Percentiles rank a stretch among this genome's conserved stretches.
Conservation (phyloP, 2,888 invertebrate genomes). For the Arctia plantaginis region DNA sequence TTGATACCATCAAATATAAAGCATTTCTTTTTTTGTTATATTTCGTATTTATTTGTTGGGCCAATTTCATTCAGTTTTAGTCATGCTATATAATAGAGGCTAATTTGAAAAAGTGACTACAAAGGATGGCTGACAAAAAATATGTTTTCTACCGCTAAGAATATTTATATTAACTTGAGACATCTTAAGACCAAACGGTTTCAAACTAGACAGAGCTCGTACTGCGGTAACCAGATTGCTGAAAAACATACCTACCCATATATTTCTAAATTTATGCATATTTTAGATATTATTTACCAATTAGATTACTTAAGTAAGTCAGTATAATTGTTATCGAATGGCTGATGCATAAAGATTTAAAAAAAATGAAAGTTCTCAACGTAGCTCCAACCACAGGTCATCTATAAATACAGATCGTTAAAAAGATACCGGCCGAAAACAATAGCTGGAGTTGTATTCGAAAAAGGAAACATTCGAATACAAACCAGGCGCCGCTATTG, state of each 20-base stretch:
- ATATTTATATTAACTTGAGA: no score
- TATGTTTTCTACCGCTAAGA: neutral
- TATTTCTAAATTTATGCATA: no score
- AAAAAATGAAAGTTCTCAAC: conserved; percentile 4
- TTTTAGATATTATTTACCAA: no score
- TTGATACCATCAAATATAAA: conserved; percentile 43
- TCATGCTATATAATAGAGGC: conserved; percentile 34
- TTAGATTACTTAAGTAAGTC: no score
- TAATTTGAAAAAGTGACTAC: conserved; percentile 35
- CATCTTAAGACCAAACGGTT: no score
- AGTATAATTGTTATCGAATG: no score
- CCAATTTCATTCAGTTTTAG: conserved; percentile 26
- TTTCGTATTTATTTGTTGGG: conserved; percentile 23
- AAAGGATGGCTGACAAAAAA: neutral
- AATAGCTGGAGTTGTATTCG: conserved; percentile 60
- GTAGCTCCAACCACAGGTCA: conserved; percentile 12
- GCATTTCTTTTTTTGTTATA: conserved; percentile 12
- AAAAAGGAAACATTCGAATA: conserved; percentile 75
- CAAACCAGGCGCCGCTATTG: conserved; percentile 74
- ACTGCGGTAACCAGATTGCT: no score
- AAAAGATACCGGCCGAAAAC: conserved; percentile 60
- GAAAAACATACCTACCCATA: no score
- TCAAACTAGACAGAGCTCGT: no score
- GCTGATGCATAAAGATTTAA: neutral
- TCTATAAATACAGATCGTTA: conserved; percentile 41